Base-by-base conservation (phyloP, 2,888 invertebrate species). In the Synergus laeviventris region DNA sequence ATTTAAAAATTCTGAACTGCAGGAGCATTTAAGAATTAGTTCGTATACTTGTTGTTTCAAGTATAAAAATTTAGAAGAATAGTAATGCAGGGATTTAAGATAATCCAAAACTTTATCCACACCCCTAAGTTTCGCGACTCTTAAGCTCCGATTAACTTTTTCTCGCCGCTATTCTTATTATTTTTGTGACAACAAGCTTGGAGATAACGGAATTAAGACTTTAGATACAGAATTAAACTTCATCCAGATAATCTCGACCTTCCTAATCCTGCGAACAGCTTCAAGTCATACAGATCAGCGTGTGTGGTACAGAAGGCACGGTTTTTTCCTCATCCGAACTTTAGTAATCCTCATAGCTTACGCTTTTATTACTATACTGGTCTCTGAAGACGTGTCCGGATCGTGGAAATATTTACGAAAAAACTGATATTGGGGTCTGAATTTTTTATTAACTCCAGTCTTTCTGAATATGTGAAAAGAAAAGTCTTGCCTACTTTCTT, bases 111-210 rank as follows among this genome's bases (percentile, higher is more conserved):
- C 45, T 49, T 70, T 49, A 24, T 45, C 24, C 24, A 66, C 42
- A 45, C 42, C 4, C 9, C 31, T n/a, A 62, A 39, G 70, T 24
- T 70, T 24, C 31, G 16, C n/a, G 31, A 49, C 49, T 70, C n/a
- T 49, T 70, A 70, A 70, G 70, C 70, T 70, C 49, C 49, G 49
- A 49, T 70, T 70, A 70, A 70, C 70, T 70, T 70, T 70, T 70
- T 70, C 70, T 31, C 70, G 49, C 14, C 24, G 31, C 70, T 14
- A 70, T 70, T 70, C 31, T 70, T 36, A 45, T 70, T 70, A 70
- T 70, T 36, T 70, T 49, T 70, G 49, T 70, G 49, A 70, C 70
- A 70, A 70, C 49, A 70, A 70, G n/a, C 49, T 49, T n/a, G 49
- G 31, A 70, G 70, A 70, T 49, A 70, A 70, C 45, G 70, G 70